Conservation (phyloP, 92 coral and sea anemone genomes). For the Porites divaricata region DNA sequence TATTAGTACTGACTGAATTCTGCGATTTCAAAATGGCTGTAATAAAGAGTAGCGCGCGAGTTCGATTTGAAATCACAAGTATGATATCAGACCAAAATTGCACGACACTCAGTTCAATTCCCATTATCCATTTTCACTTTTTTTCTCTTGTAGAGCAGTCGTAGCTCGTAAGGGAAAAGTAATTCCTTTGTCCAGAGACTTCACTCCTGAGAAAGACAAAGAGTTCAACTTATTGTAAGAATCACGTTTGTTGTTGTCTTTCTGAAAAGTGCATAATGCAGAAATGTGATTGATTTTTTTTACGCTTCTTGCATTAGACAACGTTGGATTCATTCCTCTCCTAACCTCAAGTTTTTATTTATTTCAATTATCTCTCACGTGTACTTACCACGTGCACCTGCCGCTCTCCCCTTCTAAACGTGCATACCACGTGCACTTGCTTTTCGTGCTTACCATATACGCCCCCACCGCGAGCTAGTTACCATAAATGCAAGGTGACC, state of each 20-base stretch:
- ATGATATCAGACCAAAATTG: too few species aligned
- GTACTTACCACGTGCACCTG: background rate
- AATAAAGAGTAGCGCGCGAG: too few species aligned
- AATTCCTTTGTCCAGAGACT: conserved; percentile 86
- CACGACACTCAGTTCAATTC: too few species aligned
- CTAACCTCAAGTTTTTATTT: background rate
- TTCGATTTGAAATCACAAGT: too few species aligned
- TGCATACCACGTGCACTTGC: background rate
- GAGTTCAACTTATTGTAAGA: conserved; percentile 90
- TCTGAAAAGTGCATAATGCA: background rate
- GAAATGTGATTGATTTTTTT: background rate
- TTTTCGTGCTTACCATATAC: background rate
- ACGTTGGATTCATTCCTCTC: background rate
- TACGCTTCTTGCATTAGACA: background rate
- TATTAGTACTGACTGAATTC: too few species aligned
- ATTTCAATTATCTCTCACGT: background rate
- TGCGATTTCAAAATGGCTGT: too few species aligned
- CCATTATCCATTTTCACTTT: too few species aligned
- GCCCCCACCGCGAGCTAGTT: too few species aligned
- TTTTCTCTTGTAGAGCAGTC: conserved; percentile 10
- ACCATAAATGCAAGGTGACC: too few species aligned
- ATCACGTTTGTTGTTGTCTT: background rate
- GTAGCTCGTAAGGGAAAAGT: conserved; percentile 87
- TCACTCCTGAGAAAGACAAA: conserved; percentile 89
- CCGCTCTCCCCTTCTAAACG: background rate